A percentile compares a stretch with the other conserved stretches of the same genome.
Conservation (phyloP, 2,797 vertebrate genomes). For the Platyrinchus mystaceus region DNA sequence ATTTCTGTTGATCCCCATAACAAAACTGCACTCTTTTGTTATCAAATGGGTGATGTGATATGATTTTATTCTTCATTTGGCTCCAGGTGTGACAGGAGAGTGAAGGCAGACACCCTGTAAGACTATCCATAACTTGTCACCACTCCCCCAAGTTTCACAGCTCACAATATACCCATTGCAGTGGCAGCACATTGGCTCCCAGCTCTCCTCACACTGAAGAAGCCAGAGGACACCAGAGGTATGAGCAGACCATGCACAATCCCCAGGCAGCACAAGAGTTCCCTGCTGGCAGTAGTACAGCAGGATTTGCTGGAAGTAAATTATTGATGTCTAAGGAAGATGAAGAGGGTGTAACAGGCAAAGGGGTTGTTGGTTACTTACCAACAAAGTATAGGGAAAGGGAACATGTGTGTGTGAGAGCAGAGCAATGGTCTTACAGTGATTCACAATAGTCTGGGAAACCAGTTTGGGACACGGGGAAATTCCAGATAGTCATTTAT, state of each 20-base stretch:
- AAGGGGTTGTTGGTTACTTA: background rate
- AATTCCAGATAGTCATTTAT: background rate
- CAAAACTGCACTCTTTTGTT: background rate
- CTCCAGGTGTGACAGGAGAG: background rate
- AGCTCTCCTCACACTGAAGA: background rate
- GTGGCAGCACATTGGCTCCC: background rate
- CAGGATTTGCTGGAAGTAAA: background rate
- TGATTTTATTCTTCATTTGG: background rate
- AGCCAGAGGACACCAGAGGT: background rate
- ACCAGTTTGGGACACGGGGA: background rate
- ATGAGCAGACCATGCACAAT: background rate
- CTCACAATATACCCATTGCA: background rate
- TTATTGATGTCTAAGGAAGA: background rate
- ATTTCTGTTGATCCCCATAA: background rate
- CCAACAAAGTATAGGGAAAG: background rate
- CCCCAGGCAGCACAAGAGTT: background rate
- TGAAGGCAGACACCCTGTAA: background rate
- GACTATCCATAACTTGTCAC: background rate
- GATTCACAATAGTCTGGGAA: background rate
- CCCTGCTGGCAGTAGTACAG: background rate
- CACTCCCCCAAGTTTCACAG: background rate
- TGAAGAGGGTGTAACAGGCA: background rate
- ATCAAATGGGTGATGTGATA: background rate
- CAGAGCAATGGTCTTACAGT: background rate
- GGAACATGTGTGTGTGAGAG: background rate